These are phyloP conservation scores for Drosophila villosipedis DNA, from an alignment of 2,888 invertebrate genomes.

Conservation along the genomic window DNA sequence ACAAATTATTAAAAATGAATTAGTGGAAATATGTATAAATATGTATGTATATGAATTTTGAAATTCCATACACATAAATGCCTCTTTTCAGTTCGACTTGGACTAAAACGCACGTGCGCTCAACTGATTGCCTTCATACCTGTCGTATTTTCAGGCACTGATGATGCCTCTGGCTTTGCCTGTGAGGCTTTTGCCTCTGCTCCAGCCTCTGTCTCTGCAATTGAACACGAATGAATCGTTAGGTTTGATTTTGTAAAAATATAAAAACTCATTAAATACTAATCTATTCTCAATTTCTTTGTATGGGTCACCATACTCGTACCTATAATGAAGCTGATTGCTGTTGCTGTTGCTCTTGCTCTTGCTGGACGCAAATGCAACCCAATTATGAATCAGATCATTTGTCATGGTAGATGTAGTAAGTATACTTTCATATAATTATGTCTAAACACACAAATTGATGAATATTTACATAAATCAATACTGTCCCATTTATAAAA, in stretches of 20 bases:
- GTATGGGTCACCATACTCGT: slow-evolving; percentile 23
- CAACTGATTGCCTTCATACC: slow-evolving; percentile 60
- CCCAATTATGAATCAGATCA: slow-evolving; percentile 32
- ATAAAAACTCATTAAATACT: slow-evolving; percentile 83
- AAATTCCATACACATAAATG: slow-evolving; percentile 64
- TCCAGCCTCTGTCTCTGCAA: slow-evolving; percentile 50
- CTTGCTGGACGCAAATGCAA: slow-evolving; percentile 31
- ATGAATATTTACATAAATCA: background rate
- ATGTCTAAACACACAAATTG: background rate
- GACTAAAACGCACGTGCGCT: slow-evolving; percentile 71
- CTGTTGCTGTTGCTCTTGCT: slow-evolving; percentile 19
- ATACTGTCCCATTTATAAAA: background rate
- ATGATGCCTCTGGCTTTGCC: slow-evolving; percentile 62
- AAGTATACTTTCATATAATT: slow-evolving; percentile 11
- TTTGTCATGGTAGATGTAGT: slow-evolving; percentile 33
- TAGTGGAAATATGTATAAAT: slow-evolving; percentile 80
- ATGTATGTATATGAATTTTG: slow-evolving; percentile 75
- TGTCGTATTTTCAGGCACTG: slow-evolving; percentile 49
- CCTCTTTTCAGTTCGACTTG: slow-evolving; percentile 27
- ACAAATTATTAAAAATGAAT: slow-evolving; percentile 84
- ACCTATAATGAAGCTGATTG: slow-evolving; percentile 65
- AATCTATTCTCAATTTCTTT: slow-evolving; percentile 82
- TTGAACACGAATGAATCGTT: slow-evolving; percentile 72
- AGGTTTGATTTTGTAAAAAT: slow-evolving; percentile 66
- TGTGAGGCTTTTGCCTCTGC: slow-evolving; percentile 26